Base-by-base conservation (phyloP, 2,888 invertebrate genomes). In the Prosopocoilus inquinatus region DNA sequence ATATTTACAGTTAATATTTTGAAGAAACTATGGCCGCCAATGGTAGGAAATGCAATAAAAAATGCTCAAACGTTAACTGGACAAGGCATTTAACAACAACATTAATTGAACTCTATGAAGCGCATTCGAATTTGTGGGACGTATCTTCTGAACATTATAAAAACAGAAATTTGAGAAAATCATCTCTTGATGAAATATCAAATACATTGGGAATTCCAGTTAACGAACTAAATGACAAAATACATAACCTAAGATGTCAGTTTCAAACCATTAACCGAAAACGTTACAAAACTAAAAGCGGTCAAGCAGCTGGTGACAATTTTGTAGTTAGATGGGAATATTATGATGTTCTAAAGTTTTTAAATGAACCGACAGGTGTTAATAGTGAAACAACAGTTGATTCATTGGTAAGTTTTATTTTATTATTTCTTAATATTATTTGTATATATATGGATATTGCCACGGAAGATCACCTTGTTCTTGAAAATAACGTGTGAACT, bases 301-400 rank as follows among this genome's bases (percentile, higher is more conserved):
- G 55, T 9, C 51, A 61, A 45, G 53, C 47, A 33, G 47, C 53
- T 9, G 58, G 39, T 3, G 54, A 57, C 12, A 61, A 61, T 51
- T 60, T 55, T 50, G 44, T 20, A 34, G 47, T 57, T 1, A 57
- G 55, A 57, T 59, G 59, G 59, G 57, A 61, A 43, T 61, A 54
- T 52, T 59, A 59, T 45, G 45, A 60, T 12, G 53, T 53, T 11
- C 41, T 60, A 48, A 55, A 56, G 41, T 60, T 58, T 43, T 50
- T 60, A 45, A 34, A 33, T 33, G 44, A 39, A 50, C 48, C 51
- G 12, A 43, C 20, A 55, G 38, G 39, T 45, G 9, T 41, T 33
- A 60, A 58, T 58, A 38, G 55, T 16, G 16, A 16, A 55, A 49
- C 55, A 51, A 36, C 45, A 60, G 50, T 60, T 3, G 55, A 58